A percentile compares a stretch with the other conserved stretches of the same genome.
These are phyloP conservation scores for Spondyliosoma cantharus DNA, from an alignment of 2,797 vertebrate genomes.

Conservation along the genomic window DNA sequence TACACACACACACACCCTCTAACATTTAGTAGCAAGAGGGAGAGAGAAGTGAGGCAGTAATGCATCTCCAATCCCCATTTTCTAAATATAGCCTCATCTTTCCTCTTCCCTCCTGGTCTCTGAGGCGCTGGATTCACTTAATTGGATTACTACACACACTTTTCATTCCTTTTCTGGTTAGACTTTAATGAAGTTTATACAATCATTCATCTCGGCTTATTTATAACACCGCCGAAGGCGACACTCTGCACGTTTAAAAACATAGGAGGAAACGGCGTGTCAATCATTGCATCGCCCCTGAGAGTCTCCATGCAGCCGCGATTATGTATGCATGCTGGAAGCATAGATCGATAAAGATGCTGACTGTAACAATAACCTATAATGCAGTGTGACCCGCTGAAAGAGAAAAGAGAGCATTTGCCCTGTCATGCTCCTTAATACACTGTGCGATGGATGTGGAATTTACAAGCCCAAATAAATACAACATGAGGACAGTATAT, in stretches of 20 bases:
- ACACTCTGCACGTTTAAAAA: conserved; percentile 36
- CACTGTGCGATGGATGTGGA: conserved; percentile 15
- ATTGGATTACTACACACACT: conserved; percentile 74
- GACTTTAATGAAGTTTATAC: conserved; percentile 68
- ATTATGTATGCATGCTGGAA: conserved; percentile 27
- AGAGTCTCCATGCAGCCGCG: neutral
- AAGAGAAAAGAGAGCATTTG: conserved; percentile 4
- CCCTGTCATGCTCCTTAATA: neutral
- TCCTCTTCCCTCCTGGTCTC: conserved; percentile 47
- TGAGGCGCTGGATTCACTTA: conserved; percentile 65
- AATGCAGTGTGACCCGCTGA: conserved; percentile 18
- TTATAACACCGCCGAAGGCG: conserved; percentile 30
- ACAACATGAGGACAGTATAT: neutral
- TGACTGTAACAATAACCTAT: conserved; percentile 44
- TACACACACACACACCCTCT: conserved; percentile 8
- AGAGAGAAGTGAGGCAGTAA: conserved; percentile 41
- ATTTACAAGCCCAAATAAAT: conserved; percentile 23
- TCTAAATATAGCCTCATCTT: conserved; percentile 74
- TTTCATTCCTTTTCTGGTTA: conserved; percentile 73
- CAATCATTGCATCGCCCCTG: conserved; percentile 2
- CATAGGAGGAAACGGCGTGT: neutral
- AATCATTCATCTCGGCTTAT: conserved; percentile 64
- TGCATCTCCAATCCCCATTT: conserved; percentile 53
- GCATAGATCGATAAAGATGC: conserved; percentile 35
- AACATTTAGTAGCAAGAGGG: conserved; percentile 22